phyloP scores from a whole-genome alignment of 2,888 invertebrate genomes.

The Idaea aversata region DNA sequence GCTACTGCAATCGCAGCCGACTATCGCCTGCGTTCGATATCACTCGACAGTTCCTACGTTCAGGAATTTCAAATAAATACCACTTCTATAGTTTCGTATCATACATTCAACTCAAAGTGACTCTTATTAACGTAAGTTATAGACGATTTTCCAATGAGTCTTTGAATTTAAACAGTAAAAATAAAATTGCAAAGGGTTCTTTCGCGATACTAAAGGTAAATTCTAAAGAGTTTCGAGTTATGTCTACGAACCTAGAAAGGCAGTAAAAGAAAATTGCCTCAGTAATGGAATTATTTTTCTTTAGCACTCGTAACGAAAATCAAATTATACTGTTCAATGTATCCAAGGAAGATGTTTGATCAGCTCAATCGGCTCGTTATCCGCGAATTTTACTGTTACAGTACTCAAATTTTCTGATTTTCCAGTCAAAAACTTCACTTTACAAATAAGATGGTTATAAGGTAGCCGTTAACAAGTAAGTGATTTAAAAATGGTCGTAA shows the following conservation, averaged over 20 bases:
- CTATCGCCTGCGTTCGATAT: constrained; percentile 66
- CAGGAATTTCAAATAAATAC: constrained; percentile 76
- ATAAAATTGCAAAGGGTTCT: constrained; percentile 32
- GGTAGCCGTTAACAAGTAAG: too few species aligned
- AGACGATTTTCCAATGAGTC: not conserved
- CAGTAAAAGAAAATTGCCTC: constrained; percentile 57
- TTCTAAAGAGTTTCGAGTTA: constrained; percentile 68
- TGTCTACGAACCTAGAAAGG: constrained; percentile 43
- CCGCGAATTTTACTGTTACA: constrained; percentile 7
- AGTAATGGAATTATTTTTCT: constrained; percentile 56
- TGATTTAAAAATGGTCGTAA: too few species aligned
- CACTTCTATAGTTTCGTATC: constrained; percentile 29
- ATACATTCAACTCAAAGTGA: not conserved
- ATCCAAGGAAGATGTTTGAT: constrained; percentile 32
- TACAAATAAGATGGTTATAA: not conserved
- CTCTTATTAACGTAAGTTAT: constrained; percentile 24
- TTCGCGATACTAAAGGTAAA: constrained; percentile 67
- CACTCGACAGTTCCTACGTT: constrained; percentile 61
- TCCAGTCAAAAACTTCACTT: not conserved
- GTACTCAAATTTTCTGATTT: not conserved
- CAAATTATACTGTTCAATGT: constrained; percentile 34
- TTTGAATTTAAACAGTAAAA: constrained; percentile 5
- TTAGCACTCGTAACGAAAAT: constrained; percentile 40
- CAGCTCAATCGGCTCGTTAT: constrained; percentile 31
- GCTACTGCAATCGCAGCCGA: constrained; percentile 60